Base-by-base conservation (phyloP, 1,140 invertebrate genomes). In the Andricus grossulariae region DNA sequence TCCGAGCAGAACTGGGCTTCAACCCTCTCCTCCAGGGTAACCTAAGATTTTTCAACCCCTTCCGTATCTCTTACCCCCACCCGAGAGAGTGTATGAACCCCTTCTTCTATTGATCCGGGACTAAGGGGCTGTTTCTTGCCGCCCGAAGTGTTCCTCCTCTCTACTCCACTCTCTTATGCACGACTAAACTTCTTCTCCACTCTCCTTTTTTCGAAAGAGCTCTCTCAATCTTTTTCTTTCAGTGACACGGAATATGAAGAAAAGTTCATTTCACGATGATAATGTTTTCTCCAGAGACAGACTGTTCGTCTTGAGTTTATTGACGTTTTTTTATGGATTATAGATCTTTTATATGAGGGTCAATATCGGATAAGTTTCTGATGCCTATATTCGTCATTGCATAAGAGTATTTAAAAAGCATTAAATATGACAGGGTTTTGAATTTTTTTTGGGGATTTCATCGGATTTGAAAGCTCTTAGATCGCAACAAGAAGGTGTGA, bases 1-100 rank as follows among this genome's bases (percentile, higher is more conserved):
- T 83, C 77, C 80, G 73, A 78, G 72, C 74, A 73, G 82, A 76
- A 80, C 83, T 66, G 60, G 60, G 80, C 82, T 83, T 80, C 78
- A 77, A 81, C 80, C 82, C 82, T 84, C 83, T 86, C 86, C 77
- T 81, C 78, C 77, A 71, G 82, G 51, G 76, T 77, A 81, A 88
- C 81, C 85, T 90, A 90, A 89, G 89, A 91, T 90, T 90, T 91
- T 90, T 91, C 86, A 84, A 82, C 86, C 85, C 82, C 84, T 87
- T 87, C 83, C 79, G 74, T 51, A 75, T 76, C 82, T 82, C 80
- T 77, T 80, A 79, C 81, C 79, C 80, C 82, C 74, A 78, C 82
- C 75, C 66, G n/a, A 73, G 49, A 25, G 72, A 78, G 79, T 77
- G 76, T 79, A 74, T 73, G 77, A 80, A 80, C 82, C 87, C 87